Evolutionary conservation across 2,888 invertebrate genomes (phyloP).

Genomic region (Chymomyza procnemis): DNA sequence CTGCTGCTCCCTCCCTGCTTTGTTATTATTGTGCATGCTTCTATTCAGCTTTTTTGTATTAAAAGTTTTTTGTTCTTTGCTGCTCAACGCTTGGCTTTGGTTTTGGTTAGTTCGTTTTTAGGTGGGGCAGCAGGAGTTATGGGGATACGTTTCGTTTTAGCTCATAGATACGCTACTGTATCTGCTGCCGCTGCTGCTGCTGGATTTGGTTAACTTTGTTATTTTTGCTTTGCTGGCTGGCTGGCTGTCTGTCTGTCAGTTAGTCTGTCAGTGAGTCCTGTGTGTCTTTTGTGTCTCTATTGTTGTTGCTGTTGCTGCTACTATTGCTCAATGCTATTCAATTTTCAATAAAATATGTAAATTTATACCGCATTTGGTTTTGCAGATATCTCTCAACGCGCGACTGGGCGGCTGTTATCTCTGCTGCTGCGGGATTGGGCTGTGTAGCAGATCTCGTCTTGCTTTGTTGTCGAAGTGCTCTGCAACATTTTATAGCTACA

Average conservation of each 20-base stretch:
- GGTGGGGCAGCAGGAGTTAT: too few species aligned
- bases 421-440: neutral
- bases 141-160: conserved; percentile 4
- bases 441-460: conserved; percentile 31
- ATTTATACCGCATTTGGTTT: conserved; percentile 69
- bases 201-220: conserved; percentile 72
- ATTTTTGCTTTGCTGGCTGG: conserved; percentile 30
- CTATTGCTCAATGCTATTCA: conserved; percentile 52
- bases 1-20: conserved; percentile 31
- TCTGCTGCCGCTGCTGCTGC: conserved; percentile 46
- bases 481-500: conserved; percentile 67
- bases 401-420: conserved; percentile 1
- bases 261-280: too few species aligned
- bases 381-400: conserved; percentile 37
- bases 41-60: conserved; percentile 35
- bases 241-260: neutral
- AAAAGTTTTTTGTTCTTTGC: conserved; percentile 41
- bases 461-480: conserved; percentile 46
- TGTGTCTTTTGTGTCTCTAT: conserved; percentile 1
- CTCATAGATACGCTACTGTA: conserved; percentile 3
- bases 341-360: conserved; percentile 73
- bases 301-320: conserved; percentile 21
- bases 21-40: conserved; percentile 60
- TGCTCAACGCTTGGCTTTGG: neutral
- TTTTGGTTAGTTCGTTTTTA: too few species aligned